phyloP scores from a whole-genome alignment of 2,113 vertebrate genomes.

The Nyctibius bracteatus region DNA sequence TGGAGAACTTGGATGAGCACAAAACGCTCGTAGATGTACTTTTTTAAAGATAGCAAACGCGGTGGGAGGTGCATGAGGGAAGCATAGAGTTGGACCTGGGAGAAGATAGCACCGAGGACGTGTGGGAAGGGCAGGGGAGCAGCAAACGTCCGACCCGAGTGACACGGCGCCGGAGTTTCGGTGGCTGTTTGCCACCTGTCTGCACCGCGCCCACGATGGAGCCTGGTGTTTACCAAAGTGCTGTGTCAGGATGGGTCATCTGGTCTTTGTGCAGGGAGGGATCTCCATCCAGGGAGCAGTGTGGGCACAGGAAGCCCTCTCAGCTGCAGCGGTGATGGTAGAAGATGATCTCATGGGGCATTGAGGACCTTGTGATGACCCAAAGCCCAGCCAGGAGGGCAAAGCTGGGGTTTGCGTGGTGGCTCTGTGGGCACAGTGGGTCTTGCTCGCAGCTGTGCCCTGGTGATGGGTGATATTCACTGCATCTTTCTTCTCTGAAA shows the following conservation, averaged over 20 bases:
- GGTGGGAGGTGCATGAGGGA: rapidly evolving
- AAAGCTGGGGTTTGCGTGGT: background rate
- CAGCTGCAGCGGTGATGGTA: background rate
- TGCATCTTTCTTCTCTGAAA: background rate
- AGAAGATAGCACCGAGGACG: rapidly evolving
- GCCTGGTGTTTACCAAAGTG: background rate
- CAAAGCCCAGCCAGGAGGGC: background rate
- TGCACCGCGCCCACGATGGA: rapidly evolving
- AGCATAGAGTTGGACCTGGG: rapidly evolving
- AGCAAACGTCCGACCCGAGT: background rate
- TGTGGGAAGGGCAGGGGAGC: background rate
- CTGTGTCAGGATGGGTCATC: background rate
- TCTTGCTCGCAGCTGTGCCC: background rate
- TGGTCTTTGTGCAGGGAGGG: background rate
- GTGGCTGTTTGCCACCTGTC: background rate
- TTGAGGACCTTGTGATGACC: background rate
- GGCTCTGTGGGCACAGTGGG: background rate
- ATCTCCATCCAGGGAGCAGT: background rate
- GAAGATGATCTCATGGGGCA: too few relatives aligned
- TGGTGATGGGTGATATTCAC: background rate
- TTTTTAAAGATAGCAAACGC: background rate
- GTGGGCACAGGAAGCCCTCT: background rate
- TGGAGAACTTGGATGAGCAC: background rate
- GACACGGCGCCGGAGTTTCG: background rate
- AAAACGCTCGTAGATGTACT: background rate